phyloP scores from a whole-genome alignment of 2,113 vertebrate species.

The Psittacula cyanocephala region DNA sequence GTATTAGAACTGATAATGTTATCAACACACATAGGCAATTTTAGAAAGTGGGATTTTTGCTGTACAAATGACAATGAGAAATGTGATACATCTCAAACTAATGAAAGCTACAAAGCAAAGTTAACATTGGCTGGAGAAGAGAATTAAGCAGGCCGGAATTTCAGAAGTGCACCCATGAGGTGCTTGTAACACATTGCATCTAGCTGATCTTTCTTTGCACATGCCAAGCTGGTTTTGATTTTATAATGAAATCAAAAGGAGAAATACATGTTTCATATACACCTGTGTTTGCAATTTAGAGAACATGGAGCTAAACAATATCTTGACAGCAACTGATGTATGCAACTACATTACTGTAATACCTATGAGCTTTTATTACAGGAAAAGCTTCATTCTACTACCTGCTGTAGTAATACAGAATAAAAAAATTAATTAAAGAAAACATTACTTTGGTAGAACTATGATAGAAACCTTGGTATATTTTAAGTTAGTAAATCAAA shows the following conservation, averaged over 20 bases:
- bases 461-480: background rate
- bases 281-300: background rate
- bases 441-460: background rate
- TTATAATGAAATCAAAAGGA: background rate
- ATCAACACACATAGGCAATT: background rate
- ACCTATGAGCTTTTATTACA: background rate
- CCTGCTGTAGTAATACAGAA: background rate
- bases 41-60: background rate
- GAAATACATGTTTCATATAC: background rate
- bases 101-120: background rate
- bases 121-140: background rate
- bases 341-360: background rate
- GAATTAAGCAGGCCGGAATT: background rate
- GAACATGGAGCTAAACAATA: background rate
- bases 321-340: background rate
- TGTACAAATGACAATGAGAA: background rate
- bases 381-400: background rate
- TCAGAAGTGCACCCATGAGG: background rate
- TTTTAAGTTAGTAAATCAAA: background rate
- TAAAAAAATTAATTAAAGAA: background rate
- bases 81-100: background rate
- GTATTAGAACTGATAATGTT: background rate
- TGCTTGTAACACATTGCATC: background rate
- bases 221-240: background rate
- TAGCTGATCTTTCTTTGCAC: background rate